Evolutionary conservation across 1,140 invertebrate species (phyloP).

Genomic region (Aplysia californica): DNA sequence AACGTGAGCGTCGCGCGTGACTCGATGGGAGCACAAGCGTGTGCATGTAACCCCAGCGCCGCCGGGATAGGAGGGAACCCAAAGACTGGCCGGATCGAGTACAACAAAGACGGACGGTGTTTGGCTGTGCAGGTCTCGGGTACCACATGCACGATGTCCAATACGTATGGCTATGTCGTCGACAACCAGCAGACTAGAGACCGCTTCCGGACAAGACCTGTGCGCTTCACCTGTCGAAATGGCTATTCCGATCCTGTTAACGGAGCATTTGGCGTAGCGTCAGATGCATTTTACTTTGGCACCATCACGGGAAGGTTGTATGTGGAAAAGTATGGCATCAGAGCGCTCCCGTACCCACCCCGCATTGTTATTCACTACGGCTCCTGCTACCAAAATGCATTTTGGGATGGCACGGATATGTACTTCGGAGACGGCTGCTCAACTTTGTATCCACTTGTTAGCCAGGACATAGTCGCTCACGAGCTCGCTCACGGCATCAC

Average conservation of each 20-base stretch:
- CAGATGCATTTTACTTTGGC: slow-evolving; percentile 42
- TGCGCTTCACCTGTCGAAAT: background rate
- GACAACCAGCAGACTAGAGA: background rate
- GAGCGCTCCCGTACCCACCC: too few relatives aligned
- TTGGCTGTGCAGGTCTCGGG: background rate
- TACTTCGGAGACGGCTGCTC: too few relatives aligned
- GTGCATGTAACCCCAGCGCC: background rate
- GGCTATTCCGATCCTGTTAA: slow-evolving; percentile 32
- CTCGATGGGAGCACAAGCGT: background rate
- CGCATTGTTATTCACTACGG: too few relatives aligned
- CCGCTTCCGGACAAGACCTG: background rate
- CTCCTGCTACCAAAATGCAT: too few relatives aligned
- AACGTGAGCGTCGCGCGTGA: background rate
- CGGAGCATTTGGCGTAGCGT: slow-evolving; percentile 40
- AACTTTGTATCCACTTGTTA: too few relatives aligned
- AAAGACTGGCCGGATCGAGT: background rate
- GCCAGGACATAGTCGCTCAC: too few relatives aligned
- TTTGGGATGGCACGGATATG: too few relatives aligned
- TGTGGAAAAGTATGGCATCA: slow-evolving; percentile 1
- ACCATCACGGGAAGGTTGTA: slow-evolving; percentile 35
- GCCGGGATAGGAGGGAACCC: background rate
- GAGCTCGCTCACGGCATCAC: too few relatives aligned
- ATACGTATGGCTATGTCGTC: background rate
- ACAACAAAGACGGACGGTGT: background rate
- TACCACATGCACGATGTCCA: background rate